Base-by-base conservation (phyloP, 1,140 invertebrate genomes). In the Sitobion miscanthi region DNA sequence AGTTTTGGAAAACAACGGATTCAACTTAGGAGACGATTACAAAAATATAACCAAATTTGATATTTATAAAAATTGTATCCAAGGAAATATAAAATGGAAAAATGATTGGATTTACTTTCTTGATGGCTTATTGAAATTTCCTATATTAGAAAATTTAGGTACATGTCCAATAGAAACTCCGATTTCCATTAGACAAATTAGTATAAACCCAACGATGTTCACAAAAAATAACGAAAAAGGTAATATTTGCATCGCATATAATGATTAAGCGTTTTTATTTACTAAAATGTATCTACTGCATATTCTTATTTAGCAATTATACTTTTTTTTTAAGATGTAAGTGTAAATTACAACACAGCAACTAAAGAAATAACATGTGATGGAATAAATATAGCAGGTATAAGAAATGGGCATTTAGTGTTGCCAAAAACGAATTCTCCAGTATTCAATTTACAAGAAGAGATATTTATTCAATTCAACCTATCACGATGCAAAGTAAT, bases 91-190 rank as follows among this genome's bases (percentile, higher is more conserved):
- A 21, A 83, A 52, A 38, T 92, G 62, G 69, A 38, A 49, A 38
- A 92, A 83, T 17, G 69, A 92, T 83, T 92, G 62, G 90, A 49
- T 92, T 23, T 92, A 92, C 11, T 92, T 92, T 92, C 35, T 92
- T 47, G 90, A 92, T 35, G 47, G 45, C 1, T 42, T 92, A 83
- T 38, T 92, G 8, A 92, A 83, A 52, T 82, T 92, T 52, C 30
- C 90, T 25, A 11, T 92, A 23, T 38, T 92, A 42, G 69, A 83
- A 52, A 0, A 92, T 77, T 47, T 92, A 35, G 45, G 35, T 0
- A 38, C n/a, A 42, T 38, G 7, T 52, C 17, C 8, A 20, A 35
- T 35, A 21, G n/a, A 92, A 49, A 47, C 57, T 25, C 62, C 69
- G 17, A 35, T 82, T 47, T 92, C 38, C 21, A 52, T 92, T 25